Base-by-base conservation (phyloP, 2,888 invertebrate species). In the Dolichopus griseipennis region DNA sequence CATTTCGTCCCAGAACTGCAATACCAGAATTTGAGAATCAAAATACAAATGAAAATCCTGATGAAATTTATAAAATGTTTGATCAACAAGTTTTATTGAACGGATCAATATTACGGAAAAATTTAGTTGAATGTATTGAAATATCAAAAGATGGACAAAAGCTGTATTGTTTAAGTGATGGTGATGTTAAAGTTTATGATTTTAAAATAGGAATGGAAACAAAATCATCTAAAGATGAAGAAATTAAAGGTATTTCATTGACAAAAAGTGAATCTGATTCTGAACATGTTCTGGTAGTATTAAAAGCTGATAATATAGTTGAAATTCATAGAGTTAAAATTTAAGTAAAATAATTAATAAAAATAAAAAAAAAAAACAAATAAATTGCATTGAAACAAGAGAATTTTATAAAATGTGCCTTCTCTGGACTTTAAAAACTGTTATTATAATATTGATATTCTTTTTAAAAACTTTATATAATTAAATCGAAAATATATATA, bases 41-140 rank as follows among this genome's bases (percentile, higher is more conserved):
- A 10, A 37, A 37, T 37, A 1, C 1, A 5, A 2, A 64, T 10
- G 70, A 64, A 2, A 67, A 67, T 5, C 74, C 75, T 1, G 75
- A 73, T 22, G 76, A 78, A 21, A 75, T 77, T 9, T 27, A 75
- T 66, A 73, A 74, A 18, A 72, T 79, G 7, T 77, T 76, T 65
- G 81, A 80, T 67, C 79, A 80, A 67, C 79, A 80, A 66, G 66
- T 78, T 18, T 71, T 81, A 18, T 69, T 81, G 22, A 75, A 75
- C 20, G 80, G 81, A 15, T 77, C 76, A 9, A 77, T 75, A 0
- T 69, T 80, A 67, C 74, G 80, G 0, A 76, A 77, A 68, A 73
- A 79, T 71, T 73, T 81, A 5, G 74, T 81, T 20, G 78, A 78
- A 67, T 73, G 75, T 0, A 70, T 81, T 20, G 75, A 79, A 63